Evolutionary conservation across 2,113 vertebrate genomes (phyloP).

Genomic region (Mohoua ochrocephala): DNA sequence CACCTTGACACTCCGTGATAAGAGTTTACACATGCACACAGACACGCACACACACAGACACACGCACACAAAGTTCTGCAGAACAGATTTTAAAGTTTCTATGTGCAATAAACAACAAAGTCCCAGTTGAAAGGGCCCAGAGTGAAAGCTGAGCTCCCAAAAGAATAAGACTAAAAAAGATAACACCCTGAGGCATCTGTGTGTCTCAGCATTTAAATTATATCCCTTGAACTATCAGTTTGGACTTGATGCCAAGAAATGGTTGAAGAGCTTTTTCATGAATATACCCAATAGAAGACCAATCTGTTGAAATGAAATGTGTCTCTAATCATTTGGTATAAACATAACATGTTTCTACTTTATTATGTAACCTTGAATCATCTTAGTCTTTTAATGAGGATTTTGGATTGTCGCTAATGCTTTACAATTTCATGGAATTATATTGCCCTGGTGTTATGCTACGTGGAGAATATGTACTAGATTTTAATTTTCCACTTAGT

Average conservation of each 20-base stretch:
- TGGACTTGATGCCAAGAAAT: constrained; percentile 77
- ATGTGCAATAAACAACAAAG: constrained; percentile 70
- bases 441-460: constrained; percentile 40
- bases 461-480: neutral
- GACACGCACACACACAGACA: neutral
- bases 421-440: constrained; percentile 68
- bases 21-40: neutral
- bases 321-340: constrained; percentile 77
- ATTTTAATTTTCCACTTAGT: constrained; percentile 45
- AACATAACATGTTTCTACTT: constrained; percentile 74
- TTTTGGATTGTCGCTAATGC: constrained; percentile 57
- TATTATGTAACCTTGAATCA: constrained; percentile 77
- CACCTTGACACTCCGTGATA: constrained; percentile 37
- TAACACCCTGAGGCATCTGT: constrained; percentile 79
- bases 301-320: constrained; percentile 81
- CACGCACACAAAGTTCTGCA: constrained; percentile 3
- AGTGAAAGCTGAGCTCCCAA: constrained; percentile 76
- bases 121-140: constrained; percentile 73
- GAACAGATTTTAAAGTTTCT: constrained; percentile 70
- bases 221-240: constrained; percentile 77
- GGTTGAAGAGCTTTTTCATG: constrained; percentile 72
- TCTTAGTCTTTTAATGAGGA: constrained; percentile 70
- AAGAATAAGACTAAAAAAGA: constrained; percentile 73
- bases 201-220: constrained; percentile 81
- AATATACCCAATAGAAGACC: constrained; percentile 75